Percentiles rank a stretch among this genome's conserved stretches.
These are phyloP conservation scores for Hystrix brachyura DNA, from an alignment of 2,113 vertebrate genomes.

Conservation along the genomic window DNA sequence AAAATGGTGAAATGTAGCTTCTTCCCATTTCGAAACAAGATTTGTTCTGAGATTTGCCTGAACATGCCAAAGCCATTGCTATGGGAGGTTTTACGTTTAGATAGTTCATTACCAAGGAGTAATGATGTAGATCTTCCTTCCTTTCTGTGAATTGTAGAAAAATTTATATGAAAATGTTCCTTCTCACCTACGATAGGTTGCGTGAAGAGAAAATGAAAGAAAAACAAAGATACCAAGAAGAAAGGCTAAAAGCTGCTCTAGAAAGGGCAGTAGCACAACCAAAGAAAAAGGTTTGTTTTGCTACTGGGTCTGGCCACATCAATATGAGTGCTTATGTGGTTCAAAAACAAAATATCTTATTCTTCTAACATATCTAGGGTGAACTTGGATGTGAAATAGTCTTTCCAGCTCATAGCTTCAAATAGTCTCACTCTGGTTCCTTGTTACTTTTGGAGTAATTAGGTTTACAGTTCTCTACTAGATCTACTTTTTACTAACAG, in stretches of 20 bases:
- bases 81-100: background rate
- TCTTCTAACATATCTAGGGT: background rate
- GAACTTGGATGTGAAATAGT: background rate
- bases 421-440: background rate
- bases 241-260: constrained; percentile 82
- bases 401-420: background rate
- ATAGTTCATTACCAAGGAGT: background rate
- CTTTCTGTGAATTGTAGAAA: constrained; percentile 4
- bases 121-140: background rate
- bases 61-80: constrained; percentile 14
- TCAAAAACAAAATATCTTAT: background rate
- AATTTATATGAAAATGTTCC: constrained; percentile 29
- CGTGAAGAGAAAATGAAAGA: constrained; percentile 85
- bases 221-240: constrained; percentile 84
- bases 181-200: constrained; percentile 71
- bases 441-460: constrained; percentile 28
- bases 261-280: constrained; percentile 84
- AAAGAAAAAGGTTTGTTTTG: constrained; percentile 84
- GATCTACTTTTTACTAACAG: constrained; percentile 6
- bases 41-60: background rate
- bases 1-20: background rate
- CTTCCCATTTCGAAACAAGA: constrained; percentile 7
- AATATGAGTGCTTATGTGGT: background rate
- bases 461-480: background rate
- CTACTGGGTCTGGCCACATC: background rate